Evolutionary conservation across 1,140 invertebrate species (phyloP), one percentile per base, ranked within the genome.

Genomic region (Drosophila parvula): DNA sequence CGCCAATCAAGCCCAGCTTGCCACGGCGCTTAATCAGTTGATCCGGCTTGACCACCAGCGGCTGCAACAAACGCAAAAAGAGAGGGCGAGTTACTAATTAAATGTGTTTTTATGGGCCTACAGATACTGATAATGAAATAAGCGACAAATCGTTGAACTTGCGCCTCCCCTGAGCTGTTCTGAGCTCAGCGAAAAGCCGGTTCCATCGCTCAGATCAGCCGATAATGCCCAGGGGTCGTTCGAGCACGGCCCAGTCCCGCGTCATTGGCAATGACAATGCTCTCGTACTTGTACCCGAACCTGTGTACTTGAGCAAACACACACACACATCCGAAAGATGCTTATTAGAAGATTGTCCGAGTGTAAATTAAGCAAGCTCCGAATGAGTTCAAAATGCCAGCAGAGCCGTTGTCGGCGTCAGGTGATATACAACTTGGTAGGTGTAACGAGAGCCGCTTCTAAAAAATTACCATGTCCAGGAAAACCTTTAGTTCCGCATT

Each of bases 1-100:
- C 98, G 83, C 98, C 98, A 71, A 99, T 99, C 34, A 99, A 93
- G 10, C 98, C 98, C 22, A 99, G 94, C 92, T 99, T 99, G 48
- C 99, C 99, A 58, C 99, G 95, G 28, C 99, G 94, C 93, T 99
- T 99, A 84, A 99, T 99, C 91, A 99, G 93, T 93, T 99, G 99
- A 94, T 99, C 99, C 0, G 98, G 99, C 92, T 99, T 99, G 5
- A 98, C 98, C 7, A 99, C 98, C 55, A 99, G 93, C 93, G 95
- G 95, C 96, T 97, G 41, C 27, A 92, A 59, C 93, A 69, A 50
- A 53, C 5, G 34, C 47, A 28, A 22, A 22, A 5, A 38, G 51
- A 57, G 59, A 34, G 22, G 44, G 61, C 9, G 11, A 43, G 93
- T 57, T 43, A 58, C 51, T 70, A 67, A 78, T 62, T 53, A 57